Conservation (phyloP, 1,140 invertebrate species). For the Drosophila melanogaster region DNA sequence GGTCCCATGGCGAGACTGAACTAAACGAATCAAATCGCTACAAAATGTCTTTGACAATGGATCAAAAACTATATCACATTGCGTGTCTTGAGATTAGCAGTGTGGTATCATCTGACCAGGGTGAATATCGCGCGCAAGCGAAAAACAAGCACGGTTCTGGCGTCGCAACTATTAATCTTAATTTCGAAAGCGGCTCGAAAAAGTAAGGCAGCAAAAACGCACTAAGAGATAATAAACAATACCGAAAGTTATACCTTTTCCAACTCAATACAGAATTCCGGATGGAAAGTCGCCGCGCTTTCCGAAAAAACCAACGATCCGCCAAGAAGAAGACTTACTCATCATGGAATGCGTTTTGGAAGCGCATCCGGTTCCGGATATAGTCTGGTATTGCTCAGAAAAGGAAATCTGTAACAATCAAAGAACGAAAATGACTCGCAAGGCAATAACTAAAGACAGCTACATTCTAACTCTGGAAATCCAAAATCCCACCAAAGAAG, state of each 20-base stretch:
- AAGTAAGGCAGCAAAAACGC: constrained; percentile 88
- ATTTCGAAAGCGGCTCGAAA: constrained; percentile 95
- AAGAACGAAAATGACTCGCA: constrained; percentile 94
- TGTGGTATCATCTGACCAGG: constrained; percentile 93
- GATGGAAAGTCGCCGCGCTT: constrained; percentile 97
- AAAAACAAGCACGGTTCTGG: constrained; percentile 97
- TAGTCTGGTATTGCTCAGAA: constrained; percentile 96
- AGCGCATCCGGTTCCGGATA: constrained; percentile 97
- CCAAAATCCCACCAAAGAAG: constrained; percentile 95
- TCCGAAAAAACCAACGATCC: constrained; percentile 98
- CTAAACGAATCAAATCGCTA: constrained; percentile 91
- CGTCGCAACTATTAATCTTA: constrained; percentile 97
- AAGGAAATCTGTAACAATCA: constrained; percentile 92
- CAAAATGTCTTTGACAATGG: constrained; percentile 91
- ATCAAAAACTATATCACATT: constrained; percentile 95
- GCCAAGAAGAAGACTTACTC: constrained; percentile 96
- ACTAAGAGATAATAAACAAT: constrained; percentile 16
- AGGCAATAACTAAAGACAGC: constrained; percentile 93
- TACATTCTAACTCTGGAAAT: constrained; percentile 97
- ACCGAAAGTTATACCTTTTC: constrained; percentile 24
- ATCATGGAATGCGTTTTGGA: constrained; percentile 98
- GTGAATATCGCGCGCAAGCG: constrained; percentile 96
- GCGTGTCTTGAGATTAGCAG: constrained; percentile 93
- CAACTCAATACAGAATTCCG: constrained; percentile 90
- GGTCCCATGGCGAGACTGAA: constrained; percentile 93